Evolutionary conservation across 1,140 invertebrate genomes (phyloP).

Genomic region (Drosophila miranda): DNA sequence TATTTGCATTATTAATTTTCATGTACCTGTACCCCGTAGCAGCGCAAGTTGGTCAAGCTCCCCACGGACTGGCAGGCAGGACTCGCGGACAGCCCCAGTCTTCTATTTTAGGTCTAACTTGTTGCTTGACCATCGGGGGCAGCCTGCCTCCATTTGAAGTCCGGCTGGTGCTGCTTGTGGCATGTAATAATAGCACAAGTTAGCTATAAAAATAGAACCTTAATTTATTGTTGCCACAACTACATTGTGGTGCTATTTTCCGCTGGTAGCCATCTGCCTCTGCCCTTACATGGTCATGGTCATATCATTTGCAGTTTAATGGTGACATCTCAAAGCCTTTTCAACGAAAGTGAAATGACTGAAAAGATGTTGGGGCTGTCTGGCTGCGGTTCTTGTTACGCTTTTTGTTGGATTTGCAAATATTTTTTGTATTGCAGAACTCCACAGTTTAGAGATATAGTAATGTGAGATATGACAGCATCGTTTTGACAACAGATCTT

Average conservation of each 20-base stretch:
- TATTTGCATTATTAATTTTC: conserved; percentile 81
- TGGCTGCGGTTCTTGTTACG: no score
- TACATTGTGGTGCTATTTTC: conserved; percentile 8
- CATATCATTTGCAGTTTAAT: conserved; percentile 77
- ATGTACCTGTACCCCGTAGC: conserved; percentile 34
- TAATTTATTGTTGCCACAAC: conserved; percentile 72
- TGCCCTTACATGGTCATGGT: conserved; percentile 72
- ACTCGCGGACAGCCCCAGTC: conserved; percentile 41
- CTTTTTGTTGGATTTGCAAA: no score
- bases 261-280: conserved; percentile 13
- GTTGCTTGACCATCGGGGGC: conserved; percentile 38
- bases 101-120: conserved; percentile 79
- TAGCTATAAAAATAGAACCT: conserved; percentile 79
- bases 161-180: background rate
- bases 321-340: conserved; percentile 31
- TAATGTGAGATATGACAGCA: no score
- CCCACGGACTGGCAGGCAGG: conserved; percentile 34
- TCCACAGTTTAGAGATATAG: no score
- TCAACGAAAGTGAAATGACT: conserved; percentile 59
- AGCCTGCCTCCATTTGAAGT: conserved; percentile 17
- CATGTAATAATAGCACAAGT: conserved; percentile 62
- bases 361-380: no score
- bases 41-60: conserved; percentile 57
- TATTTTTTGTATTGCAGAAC: no score
- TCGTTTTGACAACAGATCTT: no score